Base-by-base conservation (phyloP, 2,888 invertebrate genomes). In the Syrphus vitripennis region DNA sequence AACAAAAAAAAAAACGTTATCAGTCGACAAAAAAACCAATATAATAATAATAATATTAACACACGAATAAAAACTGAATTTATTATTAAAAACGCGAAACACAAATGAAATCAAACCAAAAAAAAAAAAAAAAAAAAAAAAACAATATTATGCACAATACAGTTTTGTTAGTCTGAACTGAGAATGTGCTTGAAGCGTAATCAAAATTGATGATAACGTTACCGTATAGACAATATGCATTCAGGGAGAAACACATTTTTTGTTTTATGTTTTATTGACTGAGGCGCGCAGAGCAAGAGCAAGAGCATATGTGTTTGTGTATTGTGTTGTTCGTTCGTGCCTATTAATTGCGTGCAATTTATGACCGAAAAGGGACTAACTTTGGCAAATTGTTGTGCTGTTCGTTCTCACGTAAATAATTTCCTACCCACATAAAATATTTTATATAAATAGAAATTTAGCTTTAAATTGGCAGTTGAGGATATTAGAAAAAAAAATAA, bases 191-290 rank as follows among this genome's bases (percentile, higher is more conserved):
- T 16, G 16, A 37, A 21, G 42, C 42, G 40, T 75, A 69, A 67
- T 61, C 83, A 76, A 59, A 59, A 70, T 65, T 75, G 76, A 76
- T 72, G 70, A 81, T 70, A 79, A 53, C 55, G 24, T 74, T 19
- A 9, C 2, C 12, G 2, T 24, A 50, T n/a, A 83, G 40, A 79
- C 69, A 72, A 69, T 61, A 16, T 59, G 70, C 31, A 70, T 70
- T 55, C 55, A 55, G 53, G 70, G 55, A 50, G 48, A 67, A 67
- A 67, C 21, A 67, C 14, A 67, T 48, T 65, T 65, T 45, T 16
- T n/a, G n/a, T n/a, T n/a, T n/a, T n/a, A n/a, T n/a, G n/a, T n/a
- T 21, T 50, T 67, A 50, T 50, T 34, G 24, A 48, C 45, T 21
- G 29, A 65, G 31, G 65, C 3, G n/a, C 29, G 29, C 45, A 45